Evolutionary conservation across 2,888 invertebrate genomes (phyloP), one percentile per base, ranked within the genome.

Genomic region (Heliconius sara): DNA sequence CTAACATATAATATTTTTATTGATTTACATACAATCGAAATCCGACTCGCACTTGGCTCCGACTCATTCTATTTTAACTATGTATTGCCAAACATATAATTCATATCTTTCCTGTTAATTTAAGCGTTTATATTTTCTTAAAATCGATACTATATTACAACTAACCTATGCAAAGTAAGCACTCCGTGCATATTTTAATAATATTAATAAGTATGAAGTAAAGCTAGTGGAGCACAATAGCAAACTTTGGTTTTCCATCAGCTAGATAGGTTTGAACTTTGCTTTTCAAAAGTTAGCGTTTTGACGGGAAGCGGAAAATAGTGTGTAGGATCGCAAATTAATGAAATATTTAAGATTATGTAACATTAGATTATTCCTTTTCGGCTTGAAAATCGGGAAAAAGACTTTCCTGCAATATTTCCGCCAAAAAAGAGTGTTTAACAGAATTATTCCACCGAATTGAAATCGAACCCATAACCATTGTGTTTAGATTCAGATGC

Each of bases 181-280:
- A 74, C 25, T 7, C 12, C 19, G 30, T 57, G 27, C 27, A 71
- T 75, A 75, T 65, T 75, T 74, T 75, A 78, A 78, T 70, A 74
- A 78, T 74, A 70, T 75, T 71, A 73, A 47, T 77, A 68, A 65
- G 70, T 75, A 70, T 66, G 65, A 52, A 77, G 77, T 65, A 52
- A 67, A 52, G 74, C 34, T 68, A 75, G 68, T 60, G 39, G 22
- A 63, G 34, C 25, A 74, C 68, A 77, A 80, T 78, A 78, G 75
- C 80, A 30, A 80, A 80, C 67, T 78, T 80, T 66, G 30, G 74
- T 80, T 78, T 73, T 76, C 71, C 75, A 75, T 68, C 67, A 75
- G 66, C 43, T 47, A 70, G 67, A 65, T 78, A 73, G 75, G 65
- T 66, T 65, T 57, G 67, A 79, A 75, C 78, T 79, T 75, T 79